These are phyloP conservation scores for Melanostoma scalare DNA, from an alignment of 2,888 invertebrate species.

Conservation along the genomic window DNA sequence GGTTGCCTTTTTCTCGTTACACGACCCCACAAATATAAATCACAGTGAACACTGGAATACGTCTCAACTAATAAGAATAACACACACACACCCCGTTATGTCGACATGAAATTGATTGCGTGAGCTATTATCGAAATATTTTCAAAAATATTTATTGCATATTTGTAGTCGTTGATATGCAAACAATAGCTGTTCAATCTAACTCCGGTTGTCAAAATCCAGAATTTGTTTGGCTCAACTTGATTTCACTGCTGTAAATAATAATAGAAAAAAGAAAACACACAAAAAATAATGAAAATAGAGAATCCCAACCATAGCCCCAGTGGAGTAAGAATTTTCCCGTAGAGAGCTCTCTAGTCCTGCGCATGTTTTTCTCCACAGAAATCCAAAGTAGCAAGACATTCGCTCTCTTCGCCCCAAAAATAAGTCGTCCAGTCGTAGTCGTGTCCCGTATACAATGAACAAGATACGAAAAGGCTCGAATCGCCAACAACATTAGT, in stretches of 20 bases:
- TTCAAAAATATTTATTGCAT: no score
- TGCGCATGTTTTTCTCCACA: slow-evolving; percentile 20
- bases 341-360: not conserved
- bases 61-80: no score
- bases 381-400: not conserved
- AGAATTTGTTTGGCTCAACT: slow-evolving; percentile 21
- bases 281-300: slow-evolving; percentile 32
- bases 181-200: slow-evolving; percentile 21
- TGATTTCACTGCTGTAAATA: slow-evolving; percentile 3
- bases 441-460: no score
- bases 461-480: no score
- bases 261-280: slow-evolving; percentile 17
- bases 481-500: slow-evolving; percentile 37
- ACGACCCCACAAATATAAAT: no score
- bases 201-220: not conserved
- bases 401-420: slow-evolving; percentile 29
- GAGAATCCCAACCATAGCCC: not conserved
- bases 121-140: no score
- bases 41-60: no score
- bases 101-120: no score
- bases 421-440: not conserved
- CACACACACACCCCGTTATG: no score
- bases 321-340: not conserved
- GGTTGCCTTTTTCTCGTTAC: no score
- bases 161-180: not conserved